Conservation (phyloP, 2,888 invertebrate genomes). For the Liposcelis brunnea region DNA sequence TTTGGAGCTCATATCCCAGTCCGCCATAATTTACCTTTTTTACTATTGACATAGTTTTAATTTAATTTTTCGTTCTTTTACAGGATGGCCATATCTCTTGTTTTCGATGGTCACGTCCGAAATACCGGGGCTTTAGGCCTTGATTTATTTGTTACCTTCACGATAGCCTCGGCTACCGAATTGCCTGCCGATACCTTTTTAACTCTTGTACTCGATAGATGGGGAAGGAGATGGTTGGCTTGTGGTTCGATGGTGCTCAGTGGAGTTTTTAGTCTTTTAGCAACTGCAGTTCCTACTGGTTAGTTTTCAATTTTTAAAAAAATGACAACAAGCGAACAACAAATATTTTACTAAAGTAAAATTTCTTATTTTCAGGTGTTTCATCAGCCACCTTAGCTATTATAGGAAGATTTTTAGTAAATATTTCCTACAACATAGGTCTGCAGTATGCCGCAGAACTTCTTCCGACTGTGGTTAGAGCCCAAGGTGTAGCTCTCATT, state of each 20-base stretch:
- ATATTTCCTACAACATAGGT: conserved; percentile 79
- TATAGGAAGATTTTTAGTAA: conserved; percentile 66
- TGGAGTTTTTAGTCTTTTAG: conserved; percentile 62
- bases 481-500: conserved; percentile 70
- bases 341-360: conserved; percentile 12
- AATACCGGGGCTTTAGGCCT: conserved; percentile 70
- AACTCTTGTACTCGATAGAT: conserved; percentile 56
- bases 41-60: not conserved
- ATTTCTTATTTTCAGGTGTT: conserved; percentile 33
- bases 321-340: no score
- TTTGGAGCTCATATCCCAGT: not conserved
- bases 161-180: conserved; percentile 67
- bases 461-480: conserved; percentile 70
- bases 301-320: conserved; percentile 18
- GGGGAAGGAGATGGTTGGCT: conserved; percentile 73
- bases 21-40: not conserved
- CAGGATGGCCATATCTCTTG: conserved; percentile 71
- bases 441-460: conserved; percentile 79
- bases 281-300: conserved; percentile 58
- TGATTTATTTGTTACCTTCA: conserved; percentile 71
- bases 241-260: conserved; percentile 66
- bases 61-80: not conserved
- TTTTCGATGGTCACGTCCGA: conserved; percentile 76
- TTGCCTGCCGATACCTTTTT: conserved; percentile 69
- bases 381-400: conserved; percentile 64